Evolutionary conservation across 2,113 vertebrate genomes (phyloP), one percentile per base, ranked within the genome.

Genomic region (Aramus guarauna): DNA sequence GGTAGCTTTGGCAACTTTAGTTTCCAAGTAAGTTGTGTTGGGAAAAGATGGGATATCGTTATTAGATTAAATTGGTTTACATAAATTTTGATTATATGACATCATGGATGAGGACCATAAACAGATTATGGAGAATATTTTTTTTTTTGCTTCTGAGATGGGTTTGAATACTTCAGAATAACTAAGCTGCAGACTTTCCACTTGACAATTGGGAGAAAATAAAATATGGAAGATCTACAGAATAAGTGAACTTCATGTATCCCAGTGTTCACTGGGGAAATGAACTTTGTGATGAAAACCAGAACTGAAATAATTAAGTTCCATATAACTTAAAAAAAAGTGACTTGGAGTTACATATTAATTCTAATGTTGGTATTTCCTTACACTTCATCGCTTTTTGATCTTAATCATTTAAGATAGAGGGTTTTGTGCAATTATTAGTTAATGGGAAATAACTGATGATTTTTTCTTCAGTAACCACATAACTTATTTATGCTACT

Each of bases 121-220:
- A 60, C 4, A 78, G 0, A 68, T 36, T 11, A 50, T 0, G 23
- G 19, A 18, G 14, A 48, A 8, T 8, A 47, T 2, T 3, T 24
- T 24, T 36, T 73, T 60, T 36, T 73, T 60, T 27, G 2, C 32
- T 59, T 79, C 71, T 77, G 29, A 73, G 11, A 4, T 50, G n/a
- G 4, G 29, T 52, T 84, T 90, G 39, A 85, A 15, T 81, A 73
- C 16, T 83, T 63, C 22, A 32, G n/a, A 52, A 30, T 34, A 77
- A 48, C 3, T 20, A 59, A 76, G 30, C 6, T 85, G 32, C 5
- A 66, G 27, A 30, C 21, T 45, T 56, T 66, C 36, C 30, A 74
- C 26, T 48, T 14, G 9, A 53, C 8, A 82, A 71, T 0, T 27
- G 19, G 14, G 7, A 71, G 19, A 91, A 94, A 74, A 58, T 18